Evolutionary conservation across 2,113 vertebrate genomes (phyloP).

Genomic region (Podilymbus podiceps): DNA sequence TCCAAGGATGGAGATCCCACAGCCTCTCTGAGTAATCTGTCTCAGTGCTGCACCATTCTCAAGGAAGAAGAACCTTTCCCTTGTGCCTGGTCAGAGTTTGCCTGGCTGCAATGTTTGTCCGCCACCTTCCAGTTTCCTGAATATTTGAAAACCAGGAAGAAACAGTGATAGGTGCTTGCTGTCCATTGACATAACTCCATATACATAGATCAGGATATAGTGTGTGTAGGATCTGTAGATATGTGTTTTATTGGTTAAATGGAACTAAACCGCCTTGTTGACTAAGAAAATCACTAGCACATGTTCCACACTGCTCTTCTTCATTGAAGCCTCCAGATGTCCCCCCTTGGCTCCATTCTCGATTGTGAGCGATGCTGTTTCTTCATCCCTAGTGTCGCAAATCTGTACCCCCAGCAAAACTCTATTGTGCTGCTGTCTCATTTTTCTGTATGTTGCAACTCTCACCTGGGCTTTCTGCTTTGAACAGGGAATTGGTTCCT

Average conservation of each 20-base stretch:
- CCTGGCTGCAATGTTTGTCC: not conserved
- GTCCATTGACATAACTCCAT: not conserved
- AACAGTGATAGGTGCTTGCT: not conserved
- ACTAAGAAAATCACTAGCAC: not conserved
- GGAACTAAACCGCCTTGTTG: not conserved
- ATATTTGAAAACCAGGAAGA: not conserved
- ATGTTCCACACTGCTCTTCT: not conserved
- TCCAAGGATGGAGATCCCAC: not conserved
- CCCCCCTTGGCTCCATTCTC: fast-evolving
- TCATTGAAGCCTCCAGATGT: not conserved
- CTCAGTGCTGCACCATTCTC: not conserved
- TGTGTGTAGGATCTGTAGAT: not conserved
- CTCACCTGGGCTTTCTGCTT: not conserved
- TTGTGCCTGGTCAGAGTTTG: not conserved
- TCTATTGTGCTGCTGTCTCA: not conserved
- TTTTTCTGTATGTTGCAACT: not conserved
- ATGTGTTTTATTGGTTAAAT: not conserved
- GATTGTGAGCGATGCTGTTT: not conserved
- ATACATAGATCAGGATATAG: not conserved
- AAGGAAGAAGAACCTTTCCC: not conserved
- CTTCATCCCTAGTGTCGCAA: not conserved
- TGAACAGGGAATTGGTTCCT: not conserved
- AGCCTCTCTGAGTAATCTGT: not conserved
- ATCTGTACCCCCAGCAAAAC: not conserved
- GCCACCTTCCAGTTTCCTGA: not conserved